These are phyloP conservation scores for Agapornis roseicollis DNA, from an alignment of 2,113 vertebrate species.

Conservation along the genomic window DNA sequence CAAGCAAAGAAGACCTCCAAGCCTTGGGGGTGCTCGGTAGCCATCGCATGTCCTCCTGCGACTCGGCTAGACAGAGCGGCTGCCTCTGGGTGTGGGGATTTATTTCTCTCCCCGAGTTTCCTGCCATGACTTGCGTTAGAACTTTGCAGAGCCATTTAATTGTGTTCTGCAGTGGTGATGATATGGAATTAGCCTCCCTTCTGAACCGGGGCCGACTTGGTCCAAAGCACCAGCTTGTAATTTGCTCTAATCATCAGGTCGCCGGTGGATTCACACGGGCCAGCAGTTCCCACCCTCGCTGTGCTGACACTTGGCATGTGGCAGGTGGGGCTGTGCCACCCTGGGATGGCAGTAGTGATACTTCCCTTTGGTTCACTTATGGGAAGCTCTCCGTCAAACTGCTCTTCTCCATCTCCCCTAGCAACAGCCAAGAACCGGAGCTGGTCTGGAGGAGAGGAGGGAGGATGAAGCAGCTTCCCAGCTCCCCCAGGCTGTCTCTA, in stretches of 20 bases:
- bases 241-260: not conserved
- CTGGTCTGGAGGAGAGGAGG: not conserved
- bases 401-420: not conserved
- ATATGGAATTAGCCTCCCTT: slow-evolving; percentile 44
- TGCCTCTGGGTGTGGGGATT: not conserved
- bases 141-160: slow-evolving; percentile 54
- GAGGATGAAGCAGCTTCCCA: not conserved
- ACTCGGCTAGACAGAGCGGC: not conserved
- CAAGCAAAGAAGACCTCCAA: not conserved
- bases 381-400: not conserved
- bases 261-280: not conserved
- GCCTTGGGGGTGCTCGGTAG: fast-evolving
- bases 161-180: not conserved
- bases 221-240: not conserved
- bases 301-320: fast-evolving
- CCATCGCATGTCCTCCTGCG: not conserved
- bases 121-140: slow-evolving; percentile 20
- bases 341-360: not conserved
- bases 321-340: not conserved
- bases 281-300: not conserved
- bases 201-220: slow-evolving; percentile 11
- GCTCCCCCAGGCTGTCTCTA: not conserved
- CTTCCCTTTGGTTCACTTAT: not conserved
- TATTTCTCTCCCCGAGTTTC: not conserved
- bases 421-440: not conserved